These are phyloP conservation scores for Atethmia centrago DNA, from an alignment of 2,888 invertebrate genomes.

Conservation along the genomic window DNA sequence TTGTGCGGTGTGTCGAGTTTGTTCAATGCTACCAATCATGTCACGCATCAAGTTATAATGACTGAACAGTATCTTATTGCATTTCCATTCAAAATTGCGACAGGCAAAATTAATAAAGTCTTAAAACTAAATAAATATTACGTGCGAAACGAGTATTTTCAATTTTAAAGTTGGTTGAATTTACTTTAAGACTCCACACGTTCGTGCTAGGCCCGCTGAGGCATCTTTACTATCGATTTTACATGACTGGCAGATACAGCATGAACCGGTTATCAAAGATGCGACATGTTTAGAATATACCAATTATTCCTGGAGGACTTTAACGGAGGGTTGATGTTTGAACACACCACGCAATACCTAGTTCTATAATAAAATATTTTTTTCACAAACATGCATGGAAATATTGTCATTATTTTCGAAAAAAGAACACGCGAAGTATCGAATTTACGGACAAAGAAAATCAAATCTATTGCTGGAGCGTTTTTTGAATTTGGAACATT, in stretches of 20 bases:
- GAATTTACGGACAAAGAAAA: too few species aligned
- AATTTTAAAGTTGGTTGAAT: not conserved
- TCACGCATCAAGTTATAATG: too few species aligned
- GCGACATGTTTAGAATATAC: not conserved
- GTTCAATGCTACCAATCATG: too few species aligned
- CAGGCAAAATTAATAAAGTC: not conserved
- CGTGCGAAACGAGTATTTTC: not conserved
- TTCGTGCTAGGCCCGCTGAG: not conserved
- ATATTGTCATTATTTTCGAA: too few species aligned
- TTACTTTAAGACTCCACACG: not conserved
- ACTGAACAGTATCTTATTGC: too few species aligned
- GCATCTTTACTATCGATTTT: not conserved
- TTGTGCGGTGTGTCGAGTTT: too few species aligned
- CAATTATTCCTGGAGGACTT: not conserved
- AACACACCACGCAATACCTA: not conserved
- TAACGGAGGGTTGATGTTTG: not conserved
- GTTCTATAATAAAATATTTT: conserved; percentile 26
- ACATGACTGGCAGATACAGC: not conserved
- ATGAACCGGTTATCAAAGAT: not conserved
- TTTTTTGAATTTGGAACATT: too few species aligned
- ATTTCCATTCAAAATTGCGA: not conserved
- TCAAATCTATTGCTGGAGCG: too few species aligned
- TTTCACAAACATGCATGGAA: too few species aligned
- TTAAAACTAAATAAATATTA: not conserved
- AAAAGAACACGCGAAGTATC: too few species aligned